Percentiles rank a stretch among this genome's conserved stretches.
phyloP scores from a whole-genome alignment of 2,113 vertebrate genomes.

The Sprattus sprattus region DNA sequence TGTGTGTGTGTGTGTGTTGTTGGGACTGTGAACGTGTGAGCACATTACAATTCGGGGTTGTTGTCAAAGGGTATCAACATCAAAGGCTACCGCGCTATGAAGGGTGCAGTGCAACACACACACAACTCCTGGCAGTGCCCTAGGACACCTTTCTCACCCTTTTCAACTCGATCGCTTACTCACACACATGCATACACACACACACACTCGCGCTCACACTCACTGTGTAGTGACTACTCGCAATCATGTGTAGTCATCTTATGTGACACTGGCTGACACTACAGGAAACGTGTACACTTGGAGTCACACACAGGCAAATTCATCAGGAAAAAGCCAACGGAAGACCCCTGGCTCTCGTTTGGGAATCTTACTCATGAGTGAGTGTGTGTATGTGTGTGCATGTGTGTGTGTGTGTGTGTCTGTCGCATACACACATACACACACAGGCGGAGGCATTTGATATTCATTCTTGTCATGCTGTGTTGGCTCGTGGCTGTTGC shows the following conservation, averaged over 20 bases:
- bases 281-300: background rate
- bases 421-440: background rate
- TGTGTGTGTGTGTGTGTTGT: background rate
- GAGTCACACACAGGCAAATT: background rate
- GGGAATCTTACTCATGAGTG: background rate
- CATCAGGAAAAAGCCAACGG: background rate
- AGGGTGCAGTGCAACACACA: background rate
- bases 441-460: background rate
- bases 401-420: slow-evolving; percentile 10
- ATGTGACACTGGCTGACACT: background rate
- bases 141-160: no score
- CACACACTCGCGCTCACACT: slow-evolving; percentile 20
- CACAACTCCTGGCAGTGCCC: no score
- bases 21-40: no score
- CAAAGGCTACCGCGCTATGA: no score
- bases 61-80: no score
- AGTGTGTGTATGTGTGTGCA: slow-evolving; percentile 9
- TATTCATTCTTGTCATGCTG: slow-evolving; percentile 33
- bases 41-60: no score
- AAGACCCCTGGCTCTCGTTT: background rate
- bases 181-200: background rate
- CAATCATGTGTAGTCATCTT: background rate
- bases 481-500: slow-evolving; percentile 28
- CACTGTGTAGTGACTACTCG: background rate
- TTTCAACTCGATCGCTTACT: no score